These are phyloP conservation scores for Sebastes matsubarae DNA, from an alignment of 2,797 vertebrate species.

Conservation along the genomic window DNA sequence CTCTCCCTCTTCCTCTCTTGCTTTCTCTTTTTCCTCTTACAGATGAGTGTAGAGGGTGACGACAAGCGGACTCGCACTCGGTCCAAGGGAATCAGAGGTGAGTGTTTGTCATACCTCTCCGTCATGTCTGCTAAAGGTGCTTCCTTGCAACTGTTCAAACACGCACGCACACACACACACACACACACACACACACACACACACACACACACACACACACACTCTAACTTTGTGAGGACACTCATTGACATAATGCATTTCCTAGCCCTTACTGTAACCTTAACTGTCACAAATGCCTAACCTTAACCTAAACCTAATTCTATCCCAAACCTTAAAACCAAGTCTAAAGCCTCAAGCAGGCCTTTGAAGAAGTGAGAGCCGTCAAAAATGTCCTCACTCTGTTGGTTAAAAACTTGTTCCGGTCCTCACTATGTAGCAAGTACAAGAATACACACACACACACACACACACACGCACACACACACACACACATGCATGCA, in stretches of 20 bases:
- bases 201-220: background rate
- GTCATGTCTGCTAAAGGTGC: background rate
- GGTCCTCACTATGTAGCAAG: too few species aligned
- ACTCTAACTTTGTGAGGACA: too few species aligned
- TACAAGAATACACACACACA: background rate
- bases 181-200: background rate
- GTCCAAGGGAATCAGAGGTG: conserved; percentile 94
- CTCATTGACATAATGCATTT: too few species aligned
- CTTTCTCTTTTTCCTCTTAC: conserved; percentile 37
- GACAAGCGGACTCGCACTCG: conserved; percentile 92
- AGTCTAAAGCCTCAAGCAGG: too few species aligned
- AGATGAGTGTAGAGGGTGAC: conserved; percentile 96
- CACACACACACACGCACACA: background rate
- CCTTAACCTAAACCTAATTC: too few species aligned
- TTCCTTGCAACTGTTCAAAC: background rate
- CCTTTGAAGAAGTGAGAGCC: too few species aligned
- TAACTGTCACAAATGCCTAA: too few species aligned
- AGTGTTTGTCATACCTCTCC: conserved; percentile 60
- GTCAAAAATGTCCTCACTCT: rapidly evolving
- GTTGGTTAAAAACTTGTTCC: too few species aligned
- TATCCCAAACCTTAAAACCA: too few species aligned
- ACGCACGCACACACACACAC: background rate
- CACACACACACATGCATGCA: background rate
- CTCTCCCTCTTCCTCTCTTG: background rate
- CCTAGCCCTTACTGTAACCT: too few species aligned